Base-by-base conservation (phyloP, 1,140 invertebrate genomes). In the Tetragonula clypearis region DNA sequence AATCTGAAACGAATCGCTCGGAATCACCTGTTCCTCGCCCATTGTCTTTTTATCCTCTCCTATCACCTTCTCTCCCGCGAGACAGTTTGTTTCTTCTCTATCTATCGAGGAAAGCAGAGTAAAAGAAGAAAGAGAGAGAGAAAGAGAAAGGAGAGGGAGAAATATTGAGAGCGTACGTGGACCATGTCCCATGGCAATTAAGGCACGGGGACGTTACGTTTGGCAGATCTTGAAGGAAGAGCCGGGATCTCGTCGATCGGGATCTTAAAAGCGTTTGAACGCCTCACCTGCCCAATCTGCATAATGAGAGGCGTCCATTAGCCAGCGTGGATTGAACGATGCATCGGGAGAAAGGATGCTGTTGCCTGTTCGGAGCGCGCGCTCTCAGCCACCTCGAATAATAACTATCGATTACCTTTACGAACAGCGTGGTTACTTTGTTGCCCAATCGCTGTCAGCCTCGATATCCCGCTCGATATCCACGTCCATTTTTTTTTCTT, bases 271-370 rank as follows among this genome's bases (percentile, higher is more conserved):
- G 88, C 88, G 85, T 84, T 90, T 89, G 78, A 89, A 87, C 30
- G 75, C 84, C 73, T 80, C 87, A 89, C 88, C 88, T 90, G 89
- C 84, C 66, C 84, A 75, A 91, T 90, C 83, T 89, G 86, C 88
- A 89, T 91, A 91, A 89, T 91, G 89, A 91, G 86, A 86, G 75
- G 58, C 85, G 82, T 81, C 90, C 88, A 91, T 91, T 91, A 91
- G 84, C 69, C 79, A 69, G 41, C 77, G 35, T 30, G 72, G 72
- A 74, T 75, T 66, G 60, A 69, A 78, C 60, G 88, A 65, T 55
- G 26, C 72, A 71, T 72, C 58, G 84, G 80, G 69, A 49, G 41
- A 79, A 56, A 14, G 49, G 74, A 65, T 8, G 55, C 79, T 76
- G 84, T 88, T 88, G 86, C 81, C 86, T 30, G 30, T 82, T 74